Conservation (phyloP, 2,888 invertebrate genomes). For the Diarsia dahlii region DNA sequence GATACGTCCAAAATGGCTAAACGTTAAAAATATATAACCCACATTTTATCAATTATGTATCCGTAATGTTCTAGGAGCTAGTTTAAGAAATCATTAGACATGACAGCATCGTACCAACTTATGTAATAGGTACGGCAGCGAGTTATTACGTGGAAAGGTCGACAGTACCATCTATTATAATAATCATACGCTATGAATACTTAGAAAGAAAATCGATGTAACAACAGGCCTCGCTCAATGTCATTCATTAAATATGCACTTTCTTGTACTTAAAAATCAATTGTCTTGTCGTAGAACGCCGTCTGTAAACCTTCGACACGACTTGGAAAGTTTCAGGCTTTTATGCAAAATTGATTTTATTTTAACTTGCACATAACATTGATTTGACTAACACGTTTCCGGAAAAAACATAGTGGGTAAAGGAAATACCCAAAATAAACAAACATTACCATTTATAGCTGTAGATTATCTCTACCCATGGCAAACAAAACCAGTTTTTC, state of each 20-base stretch:
- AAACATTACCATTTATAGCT: constrained; percentile 1
- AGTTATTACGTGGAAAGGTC: constrained; percentile 20
- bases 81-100: constrained; percentile 9
- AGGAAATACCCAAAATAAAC: constrained; percentile 25
- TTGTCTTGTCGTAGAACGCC: constrained; percentile 18
- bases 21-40: constrained; percentile 6
- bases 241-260: constrained; percentile 33
- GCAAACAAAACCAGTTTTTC: constrained; percentile 5
- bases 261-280: constrained; percentile 44
- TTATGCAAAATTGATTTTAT: background rate
- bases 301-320: background rate
- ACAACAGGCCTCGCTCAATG: constrained; percentile 32
- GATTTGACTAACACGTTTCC: background rate
- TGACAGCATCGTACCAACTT: background rate
- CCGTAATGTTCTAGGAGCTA: constrained; percentile 15
- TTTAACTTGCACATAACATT: background rate
- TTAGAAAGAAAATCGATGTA: constrained; percentile 53
- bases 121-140: constrained; percentile 16
- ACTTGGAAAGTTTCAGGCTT: background rate
- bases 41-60: background rate
- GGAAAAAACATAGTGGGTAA: background rate
- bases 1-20: background rate
- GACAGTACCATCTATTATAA: constrained; percentile 14
- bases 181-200: constrained; percentile 37
- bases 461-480: background rate